Percentiles rank a stretch among this genome's conserved stretches.
phyloP scores from a whole-genome alignment of 2,888 invertebrate species.

The Drosophila mimetica region DNA sequence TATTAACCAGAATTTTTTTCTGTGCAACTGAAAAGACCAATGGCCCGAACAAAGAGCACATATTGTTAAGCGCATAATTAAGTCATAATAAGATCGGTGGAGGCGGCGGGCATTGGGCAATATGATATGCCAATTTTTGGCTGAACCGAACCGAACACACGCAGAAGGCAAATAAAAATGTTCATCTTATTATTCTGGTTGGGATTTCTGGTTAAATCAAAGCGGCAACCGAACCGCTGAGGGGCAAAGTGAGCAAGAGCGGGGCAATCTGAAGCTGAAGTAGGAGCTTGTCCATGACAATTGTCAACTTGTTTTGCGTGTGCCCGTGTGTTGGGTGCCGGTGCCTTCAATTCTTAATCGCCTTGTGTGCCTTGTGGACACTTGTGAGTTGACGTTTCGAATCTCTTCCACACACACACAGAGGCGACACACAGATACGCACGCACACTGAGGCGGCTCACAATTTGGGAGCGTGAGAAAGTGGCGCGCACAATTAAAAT shows the following conservation, averaged over 20 bases:
- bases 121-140: constrained; percentile 69
- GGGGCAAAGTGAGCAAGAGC: neutral
- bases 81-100: constrained; percentile 63
- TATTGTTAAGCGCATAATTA: constrained; percentile 75
- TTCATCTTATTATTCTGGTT: constrained; percentile 73
- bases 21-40: constrained; percentile 35
- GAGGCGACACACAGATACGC: constrained; percentile 20
- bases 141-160: constrained; percentile 36
- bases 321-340: constrained; percentile 64
- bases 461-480: constrained; percentile 79
- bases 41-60: constrained; percentile 50
- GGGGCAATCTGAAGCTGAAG: neutral
- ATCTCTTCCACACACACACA: constrained; percentile 14
- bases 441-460: constrained; percentile 37
- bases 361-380: constrained; percentile 63
- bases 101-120: constrained; percentile 7
- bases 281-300: constrained; percentile 42
- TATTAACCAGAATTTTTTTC: neutral
- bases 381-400: constrained; percentile 72
- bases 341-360: constrained; percentile 77
- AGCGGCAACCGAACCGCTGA: constrained; percentile 51
- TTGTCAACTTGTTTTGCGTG: constrained; percentile 51
- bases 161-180: constrained; percentile 63
- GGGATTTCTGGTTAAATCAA: constrained; percentile 73
- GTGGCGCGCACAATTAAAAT: constrained; percentile 62